Evolutionary conservation across 2,888 invertebrate genomes (phyloP).

Genomic region (Epistrophe eligans): DNA sequence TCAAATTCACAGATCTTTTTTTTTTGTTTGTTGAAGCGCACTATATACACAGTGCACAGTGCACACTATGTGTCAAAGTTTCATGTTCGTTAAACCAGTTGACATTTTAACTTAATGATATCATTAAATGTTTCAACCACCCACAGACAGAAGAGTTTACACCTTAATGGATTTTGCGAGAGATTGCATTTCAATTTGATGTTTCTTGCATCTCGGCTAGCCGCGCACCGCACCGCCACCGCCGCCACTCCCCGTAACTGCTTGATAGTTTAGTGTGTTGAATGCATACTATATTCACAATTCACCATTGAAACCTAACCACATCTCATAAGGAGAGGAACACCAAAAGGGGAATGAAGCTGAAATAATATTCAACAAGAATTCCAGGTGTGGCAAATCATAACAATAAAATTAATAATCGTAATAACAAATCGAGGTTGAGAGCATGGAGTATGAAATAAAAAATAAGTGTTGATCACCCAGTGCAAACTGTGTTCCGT

Average conservation of each 20-base stretch:
- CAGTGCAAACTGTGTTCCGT: neutral
- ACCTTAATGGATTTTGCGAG: conserved; percentile 62
- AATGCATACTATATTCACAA: neutral
- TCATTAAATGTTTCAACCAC: conserved; percentile 66
- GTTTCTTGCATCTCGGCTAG: conserved; percentile 27
- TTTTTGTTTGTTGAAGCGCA: neutral
- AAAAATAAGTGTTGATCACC: conserved; percentile 20
- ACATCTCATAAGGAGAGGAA: neutral
- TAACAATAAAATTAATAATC: conserved; percentile 72
- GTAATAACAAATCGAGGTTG: conserved; percentile 67
- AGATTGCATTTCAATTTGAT: conserved; percentile 74
- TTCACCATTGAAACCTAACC: conserved; percentile 12
- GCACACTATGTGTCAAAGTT: neutral
- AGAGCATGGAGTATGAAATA: conserved; percentile 25
- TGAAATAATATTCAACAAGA: conserved; percentile 48
- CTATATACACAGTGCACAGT: no score
- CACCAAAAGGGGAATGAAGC: neutral
- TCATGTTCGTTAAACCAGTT: conserved; percentile 65
- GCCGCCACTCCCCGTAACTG: neutral
- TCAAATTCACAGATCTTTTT: neutral
- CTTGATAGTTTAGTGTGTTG: neutral
- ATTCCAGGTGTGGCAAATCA: conserved; percentile 75
- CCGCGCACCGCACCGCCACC: neutral
- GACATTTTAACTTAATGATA: conserved; percentile 71
- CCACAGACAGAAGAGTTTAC: conserved; percentile 63